Evolutionary conservation across 2,113 vertebrate species (phyloP), one percentile per base, ranked within the genome.

Genomic region (Paralichthys olivaceus): DNA sequence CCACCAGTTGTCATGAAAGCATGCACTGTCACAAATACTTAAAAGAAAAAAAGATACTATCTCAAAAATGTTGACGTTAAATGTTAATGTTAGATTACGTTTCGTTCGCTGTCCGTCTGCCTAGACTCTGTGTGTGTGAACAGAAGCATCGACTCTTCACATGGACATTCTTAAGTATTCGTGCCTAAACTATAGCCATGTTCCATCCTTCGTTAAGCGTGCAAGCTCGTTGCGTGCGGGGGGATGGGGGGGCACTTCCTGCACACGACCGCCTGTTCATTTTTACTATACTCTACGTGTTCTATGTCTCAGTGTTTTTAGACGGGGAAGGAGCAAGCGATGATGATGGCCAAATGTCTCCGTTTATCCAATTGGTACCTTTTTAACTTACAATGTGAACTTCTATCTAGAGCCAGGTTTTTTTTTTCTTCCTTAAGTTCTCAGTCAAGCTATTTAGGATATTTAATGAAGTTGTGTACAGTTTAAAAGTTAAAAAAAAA

Each of bases 171-270:
- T 91, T 91, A 94, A 92, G 72, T 93, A 93, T 96, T 94, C 95
- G 96, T 98, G 96, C 96, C 97, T 97, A 94, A 95, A 94, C 91
- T 94, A 93, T 94, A 94, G 94, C 93, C 94, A 95, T 94, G 92
- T 92, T 91, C 87, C 90, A 91, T 88, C 82, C 87, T 89, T 88
- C 80, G 83, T 92, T 90, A 60, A 26, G 77, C 84, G 86, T 69
- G 79, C 75, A 81, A 84, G 88, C 82, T 84, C 22, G 60, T 88
- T 87, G 84, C 69, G 57, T 77, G 56, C 22, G 43, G 43, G 7
- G 28, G 37, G 25, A 32, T 49, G 45, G 20, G 23, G 68, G 29
- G 81, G n/a, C 79, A 84, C 79, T 80, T 80, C 45, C 83, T 86
- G 87, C 89, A 86, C 85, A 87, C 84, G 55, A 66, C 74, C 72